Conservation (phyloP, 2,888 invertebrate species). For the Lepidocyrtoides sp. region DNA sequence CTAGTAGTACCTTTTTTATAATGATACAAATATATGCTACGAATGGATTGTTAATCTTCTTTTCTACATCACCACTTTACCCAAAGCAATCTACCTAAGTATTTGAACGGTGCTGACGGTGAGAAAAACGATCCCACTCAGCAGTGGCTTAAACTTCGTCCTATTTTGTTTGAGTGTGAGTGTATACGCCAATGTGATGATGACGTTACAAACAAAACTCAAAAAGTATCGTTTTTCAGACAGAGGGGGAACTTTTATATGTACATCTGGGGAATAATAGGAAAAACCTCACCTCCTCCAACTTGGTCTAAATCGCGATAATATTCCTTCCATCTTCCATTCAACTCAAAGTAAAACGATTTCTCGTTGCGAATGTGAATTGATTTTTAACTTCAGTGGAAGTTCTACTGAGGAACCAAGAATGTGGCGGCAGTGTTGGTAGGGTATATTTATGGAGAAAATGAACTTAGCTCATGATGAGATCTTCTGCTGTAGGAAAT, state of each 20-base stretch:
- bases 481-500: background rate
- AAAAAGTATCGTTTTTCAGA: no score
- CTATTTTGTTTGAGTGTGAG: background rate
- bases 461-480: no score
- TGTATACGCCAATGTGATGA: no score
- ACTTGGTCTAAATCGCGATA: background rate
- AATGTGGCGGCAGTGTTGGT: no score
- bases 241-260: background rate
- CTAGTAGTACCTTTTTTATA: background rate
- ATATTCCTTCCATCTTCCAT: background rate
- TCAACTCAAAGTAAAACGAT: background rate
- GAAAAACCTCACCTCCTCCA: background rate
- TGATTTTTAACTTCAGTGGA: background rate
- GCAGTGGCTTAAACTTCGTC: background rate
- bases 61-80: background rate
- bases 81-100: background rate
- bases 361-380: constrained; percentile 1
- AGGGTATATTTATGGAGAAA: background rate
- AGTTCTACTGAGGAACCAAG: background rate
- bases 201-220: no score
- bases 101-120: constrained; percentile 13
- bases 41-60: background rate
- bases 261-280: background rate
- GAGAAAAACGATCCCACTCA: constrained; percentile 4
- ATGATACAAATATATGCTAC: background rate